Evolutionary conservation across 1,140 invertebrate species (phyloP), one percentile per base, ranked within the genome.

Genomic region (Neodiprion fabricii): DNA sequence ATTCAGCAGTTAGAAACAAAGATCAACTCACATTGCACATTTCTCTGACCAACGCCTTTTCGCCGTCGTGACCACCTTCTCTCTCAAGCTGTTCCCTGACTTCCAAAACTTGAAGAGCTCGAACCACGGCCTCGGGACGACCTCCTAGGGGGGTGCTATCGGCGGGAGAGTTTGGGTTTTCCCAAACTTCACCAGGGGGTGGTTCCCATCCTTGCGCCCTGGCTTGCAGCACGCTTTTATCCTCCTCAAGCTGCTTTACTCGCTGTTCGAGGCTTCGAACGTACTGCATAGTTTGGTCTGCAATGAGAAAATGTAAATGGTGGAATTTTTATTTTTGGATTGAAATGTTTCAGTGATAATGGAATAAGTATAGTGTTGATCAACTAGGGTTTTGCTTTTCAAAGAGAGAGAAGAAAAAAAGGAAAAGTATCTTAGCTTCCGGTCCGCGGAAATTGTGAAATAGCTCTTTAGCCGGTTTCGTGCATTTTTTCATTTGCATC

Each of bases 41-140:
- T 89, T 98, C 96, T 78, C 96, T 91, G 40, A 98, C 95, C 71
- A 99, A 91, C 11, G 97, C 97, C 85, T 97, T 97, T 85, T 98
- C 96, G 9, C 95, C 94, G 78, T 97, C 95, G 81, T 96, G 96
- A 84, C 97, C 92, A 78, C 93, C 91, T 68, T 93, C 92, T 70
- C 93, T 91, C 83, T 97, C 96, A 65, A 97, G 89, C 81, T 96
- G 93, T 84, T 97, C 96, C 81, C 96, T 91, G 17, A 98, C 95
- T 90, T 98, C 96, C 70, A 98, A 89, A 61, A 97, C 95, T 85
- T 97, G 96, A 77, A 98, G 91, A 48, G 96, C 96, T 80, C 96
- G 91, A 7, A 97, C 95, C 1, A 98, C 96, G 11, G 96, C 96
- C 86, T 97, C 96, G 12, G 96, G 96, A 67, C 96, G 89, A 28